Percentiles rank a stretch among this genome's conserved stretches.
Conservation (phyloP, 2,888 invertebrate genomes). For the Mimachlamys varia region DNA sequence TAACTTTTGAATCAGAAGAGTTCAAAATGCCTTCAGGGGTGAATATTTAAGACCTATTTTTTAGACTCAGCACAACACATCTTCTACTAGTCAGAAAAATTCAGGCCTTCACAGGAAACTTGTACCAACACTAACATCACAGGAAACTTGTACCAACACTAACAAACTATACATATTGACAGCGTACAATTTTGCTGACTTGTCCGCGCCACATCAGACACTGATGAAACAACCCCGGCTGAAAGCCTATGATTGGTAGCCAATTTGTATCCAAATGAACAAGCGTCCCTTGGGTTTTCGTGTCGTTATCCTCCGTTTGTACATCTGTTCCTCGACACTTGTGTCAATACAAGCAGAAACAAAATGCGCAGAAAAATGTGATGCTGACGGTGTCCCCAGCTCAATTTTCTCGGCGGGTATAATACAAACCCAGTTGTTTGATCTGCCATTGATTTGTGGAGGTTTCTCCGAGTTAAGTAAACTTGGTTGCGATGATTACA, state of each 20-base stretch:
- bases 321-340: background rate
- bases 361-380: background rate
- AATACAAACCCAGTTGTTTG: background rate
- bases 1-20: too few species aligned
- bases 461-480: background rate
- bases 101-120: too few species aligned
- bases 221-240: background rate
- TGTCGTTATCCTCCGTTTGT: background rate
- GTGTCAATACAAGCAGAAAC: background rate
- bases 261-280: conserved; percentile 27
- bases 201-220: background rate
- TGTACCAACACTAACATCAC: background rate
- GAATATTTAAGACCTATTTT: too few species aligned
- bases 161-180: background rate
- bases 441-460: background rate
- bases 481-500: background rate
- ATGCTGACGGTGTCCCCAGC: background rate
- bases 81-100: too few species aligned
- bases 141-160: background rate
- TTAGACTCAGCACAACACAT: too few species aligned
- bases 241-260: background rate
- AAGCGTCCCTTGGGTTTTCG: background rate
- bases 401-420: background rate
- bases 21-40: too few species aligned
- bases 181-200: background rate